Evolutionary conservation across 2,113 vertebrate genomes (phyloP), one percentile per base, ranked within the genome.

Genomic region (Larimichthys polyactis): DNA sequence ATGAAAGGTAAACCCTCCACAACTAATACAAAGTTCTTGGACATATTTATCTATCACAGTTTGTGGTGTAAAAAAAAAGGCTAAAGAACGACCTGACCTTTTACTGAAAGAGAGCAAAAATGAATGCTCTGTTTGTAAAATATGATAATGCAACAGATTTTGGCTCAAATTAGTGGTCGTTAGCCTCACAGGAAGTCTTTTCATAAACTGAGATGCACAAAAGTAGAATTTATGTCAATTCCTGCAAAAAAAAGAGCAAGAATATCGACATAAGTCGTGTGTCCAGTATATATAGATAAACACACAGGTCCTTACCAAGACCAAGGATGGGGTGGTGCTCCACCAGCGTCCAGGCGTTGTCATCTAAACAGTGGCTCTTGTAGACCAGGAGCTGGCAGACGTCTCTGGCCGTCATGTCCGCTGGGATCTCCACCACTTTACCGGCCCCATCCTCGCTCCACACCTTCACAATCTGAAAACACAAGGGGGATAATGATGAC

Each of bases 331-430:
- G 96, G 93, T 99, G 98, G 92, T 99, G 96, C 92, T 99, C 98
- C 95, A 99, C 97, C 69, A 99, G 95, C 4, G 96, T 95, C 98
- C 98, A 99, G 95, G 96, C 97, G 88, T 97, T 97, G 94, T 99
- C 98, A 76, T 99, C 97, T 95, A 99, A 93, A 91, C 97, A 99
- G 94, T 99, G 98, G 94, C 96, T 98, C 92, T 96, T 97, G 95
- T 99, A 98, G 90, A 99, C 96, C 91, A 99, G 97, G 86, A 99
- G 90, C 94, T 99, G 98, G 93, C 98, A 99, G 89, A 99, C 96
- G 78, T 99, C 98, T 90, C 97, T 96, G 89, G 97, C 96, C 1
- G 96, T 99, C 97, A 97, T 98, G 94, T 99, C 96, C 12, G 96
- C 95, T 10, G 96, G 96, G 83, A 99, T 97, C 95, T 99, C 98